phyloP scores from a whole-genome alignment of 2,888 invertebrate genomes.

The Scaptomyza parva region DNA sequence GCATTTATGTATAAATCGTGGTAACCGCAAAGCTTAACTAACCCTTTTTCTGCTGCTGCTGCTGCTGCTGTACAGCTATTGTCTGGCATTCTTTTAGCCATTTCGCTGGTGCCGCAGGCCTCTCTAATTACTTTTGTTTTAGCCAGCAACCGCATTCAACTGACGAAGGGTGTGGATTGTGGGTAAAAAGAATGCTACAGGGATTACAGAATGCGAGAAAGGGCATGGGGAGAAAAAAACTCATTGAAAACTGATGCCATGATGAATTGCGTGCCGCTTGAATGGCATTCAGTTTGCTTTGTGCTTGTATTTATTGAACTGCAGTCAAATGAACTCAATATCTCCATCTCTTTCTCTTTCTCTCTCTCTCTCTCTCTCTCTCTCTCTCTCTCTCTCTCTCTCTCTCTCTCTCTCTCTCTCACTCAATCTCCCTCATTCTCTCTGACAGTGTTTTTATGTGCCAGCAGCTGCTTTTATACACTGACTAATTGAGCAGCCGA shows the following conservation, averaged over 20 bases:
- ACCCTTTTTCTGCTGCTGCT: slow-evolving; percentile 42
- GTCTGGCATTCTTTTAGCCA: slow-evolving; percentile 43
- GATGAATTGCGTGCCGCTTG: slow-evolving; percentile 53
- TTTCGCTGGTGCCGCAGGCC: slow-evolving; percentile 26
- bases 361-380: background rate
- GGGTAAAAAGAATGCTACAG: background rate
- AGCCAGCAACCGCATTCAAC: slow-evolving; percentile 38
- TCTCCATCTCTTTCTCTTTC: background rate
- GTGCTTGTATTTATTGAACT: slow-evolving; percentile 58
- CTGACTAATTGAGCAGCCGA: slow-evolving; percentile 43
- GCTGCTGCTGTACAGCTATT: slow-evolving; percentile 1
- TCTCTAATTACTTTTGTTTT: slow-evolving; percentile 64
- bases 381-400: background rate
- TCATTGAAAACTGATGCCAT: slow-evolving; percentile 52
- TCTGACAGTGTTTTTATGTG: background rate
- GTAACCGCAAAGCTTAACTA: slow-evolving; percentile 39
- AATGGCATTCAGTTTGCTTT: slow-evolving; percentile 34
- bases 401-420: background rate
- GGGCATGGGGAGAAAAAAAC: slow-evolving; percentile 11
- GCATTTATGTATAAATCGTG: slow-evolving; percentile 19
- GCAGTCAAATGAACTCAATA: slow-evolving; percentile 50
- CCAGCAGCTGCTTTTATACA: slow-evolving; percentile 19
- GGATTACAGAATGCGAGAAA: background rate
- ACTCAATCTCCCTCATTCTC: no score
- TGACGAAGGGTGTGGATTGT: background rate